Base-by-base conservation (phyloP, 2,797 vertebrate genomes). In the Enteromius radiatus region DNA sequence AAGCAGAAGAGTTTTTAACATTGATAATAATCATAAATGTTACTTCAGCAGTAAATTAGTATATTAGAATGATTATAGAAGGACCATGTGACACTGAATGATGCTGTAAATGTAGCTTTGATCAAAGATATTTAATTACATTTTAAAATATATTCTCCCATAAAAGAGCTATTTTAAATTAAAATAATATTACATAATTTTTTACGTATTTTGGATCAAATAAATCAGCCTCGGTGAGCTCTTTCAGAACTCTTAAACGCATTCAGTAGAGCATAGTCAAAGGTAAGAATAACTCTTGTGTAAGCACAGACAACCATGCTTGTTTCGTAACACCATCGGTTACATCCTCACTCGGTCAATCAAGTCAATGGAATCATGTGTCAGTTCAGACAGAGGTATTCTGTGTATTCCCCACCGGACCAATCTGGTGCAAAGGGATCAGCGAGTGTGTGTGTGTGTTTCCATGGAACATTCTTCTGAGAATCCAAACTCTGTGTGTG, bases 401-500 rank as follows among this genome's bases (percentile, higher is more conserved):
- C 49, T 14, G 7, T 36, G 17, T 76, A 61, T 68, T 68, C 64
- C 63, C 76, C 8, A 1, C 14, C 7, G 6, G 59, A 64, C 17
- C 12, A 47, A 33, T 26, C 43, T 2, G 10, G 43, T 33, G 21
- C 28, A 78, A 67, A 67, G 49, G 38, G 23, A 71, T 47, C 68
- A 63, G n/a, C 7, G 41, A 12, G 52, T 59, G 4, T 31, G 4
- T 59, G 4, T 31, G 4, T 59, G 52, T 67, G 76, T 78, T 78
- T 68, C 76, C 76, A 68, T 67, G 63, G 76, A 67, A 23, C 45
- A 41, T 68, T 31, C 64, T 41, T 68, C 63, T 54, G 63, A 79
- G 64, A 77, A 77, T 77, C 11, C n/a, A 11, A 45, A 47, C 56
- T 21, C 5, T 59, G 64, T 31, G 59, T 82, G 80, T 82, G 70